phyloP scores from a whole-genome alignment of 2,113 vertebrate genomes.

The Engraulis encrasicolus region DNA sequence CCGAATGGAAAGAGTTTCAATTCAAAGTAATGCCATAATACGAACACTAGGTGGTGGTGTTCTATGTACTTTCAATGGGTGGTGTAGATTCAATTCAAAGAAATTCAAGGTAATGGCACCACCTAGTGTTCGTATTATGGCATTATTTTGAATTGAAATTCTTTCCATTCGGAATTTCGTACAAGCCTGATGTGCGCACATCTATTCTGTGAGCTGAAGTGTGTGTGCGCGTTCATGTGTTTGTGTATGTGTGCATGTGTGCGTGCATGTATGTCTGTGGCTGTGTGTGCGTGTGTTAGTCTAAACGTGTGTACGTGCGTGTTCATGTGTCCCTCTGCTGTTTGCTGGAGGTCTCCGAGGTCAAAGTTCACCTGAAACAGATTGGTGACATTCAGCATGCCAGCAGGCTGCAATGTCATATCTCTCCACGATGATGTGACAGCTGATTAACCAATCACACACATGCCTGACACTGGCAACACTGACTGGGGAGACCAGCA shows the following conservation, averaged over 20 bases:
- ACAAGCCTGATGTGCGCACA: no score
- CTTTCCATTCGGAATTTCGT: no score
- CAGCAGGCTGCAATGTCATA: background rate
- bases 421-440: conserved; percentile 23
- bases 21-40: no score
- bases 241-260: background rate
- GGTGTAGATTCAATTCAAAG: no score
- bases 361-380: background rate
- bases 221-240: no score
- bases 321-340: background rate
- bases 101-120: no score
- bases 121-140: no score
- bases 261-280: background rate
- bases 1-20: no score
- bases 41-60: no score
- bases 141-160: no score
- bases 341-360: background rate
- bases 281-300: background rate
- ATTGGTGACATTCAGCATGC: conserved; percentile 3
- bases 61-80: no score
- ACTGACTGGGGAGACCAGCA: background rate
- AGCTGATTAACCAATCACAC: conserved; percentile 28
- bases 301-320: background rate
- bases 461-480: conserved; percentile 11
- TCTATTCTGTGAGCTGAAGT: no score